Evolutionary conservation across 1,140 invertebrate species (phyloP).

Genomic region (Zaprionus vittiger): DNA sequence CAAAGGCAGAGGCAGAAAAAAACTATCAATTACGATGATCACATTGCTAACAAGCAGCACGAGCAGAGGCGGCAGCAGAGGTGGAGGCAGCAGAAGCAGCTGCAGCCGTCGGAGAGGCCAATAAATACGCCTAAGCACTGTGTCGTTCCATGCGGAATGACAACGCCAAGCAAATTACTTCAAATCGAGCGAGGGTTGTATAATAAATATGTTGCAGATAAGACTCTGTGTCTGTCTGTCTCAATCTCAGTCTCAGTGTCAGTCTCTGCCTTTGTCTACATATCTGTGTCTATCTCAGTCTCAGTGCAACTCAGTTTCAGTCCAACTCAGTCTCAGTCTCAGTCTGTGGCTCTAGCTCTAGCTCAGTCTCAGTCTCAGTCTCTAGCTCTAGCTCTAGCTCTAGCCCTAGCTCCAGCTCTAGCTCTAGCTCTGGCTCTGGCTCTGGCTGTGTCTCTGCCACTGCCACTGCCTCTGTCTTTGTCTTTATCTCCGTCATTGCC

Average conservation of each 20-base stretch:
- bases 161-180: conserved; percentile 72
- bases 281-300: too few relatives aligned
- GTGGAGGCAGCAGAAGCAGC: conserved; percentile 30
- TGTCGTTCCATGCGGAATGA: conserved; percentile 57
- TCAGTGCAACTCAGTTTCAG: too few relatives aligned
- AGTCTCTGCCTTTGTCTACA: too few relatives aligned
- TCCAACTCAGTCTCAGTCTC: too few relatives aligned
- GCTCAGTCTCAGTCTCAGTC: too few relatives aligned
- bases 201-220: not conserved
- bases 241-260: too few relatives aligned
- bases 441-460: too few relatives aligned
- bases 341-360: too few relatives aligned
- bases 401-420: accelerated
- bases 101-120: conserved; percentile 40
- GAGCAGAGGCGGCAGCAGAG: not conserved
- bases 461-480: too few relatives aligned
- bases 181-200: conserved; percentile 48
- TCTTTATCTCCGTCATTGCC: not conserved
- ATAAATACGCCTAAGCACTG: conserved; percentile 57
- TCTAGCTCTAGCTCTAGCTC: too few relatives aligned
- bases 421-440: too few relatives aligned
- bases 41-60: conserved; percentile 65
- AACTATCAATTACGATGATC: conserved; percentile 75
- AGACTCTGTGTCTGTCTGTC: too few relatives aligned
- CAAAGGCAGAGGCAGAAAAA: conserved; percentile 31